Percentiles rank a stretch among this genome's conserved stretches.
Evolutionary conservation across 2,888 invertebrate genomes (phyloP).

Genomic region (Apotomis turbidana): DNA sequence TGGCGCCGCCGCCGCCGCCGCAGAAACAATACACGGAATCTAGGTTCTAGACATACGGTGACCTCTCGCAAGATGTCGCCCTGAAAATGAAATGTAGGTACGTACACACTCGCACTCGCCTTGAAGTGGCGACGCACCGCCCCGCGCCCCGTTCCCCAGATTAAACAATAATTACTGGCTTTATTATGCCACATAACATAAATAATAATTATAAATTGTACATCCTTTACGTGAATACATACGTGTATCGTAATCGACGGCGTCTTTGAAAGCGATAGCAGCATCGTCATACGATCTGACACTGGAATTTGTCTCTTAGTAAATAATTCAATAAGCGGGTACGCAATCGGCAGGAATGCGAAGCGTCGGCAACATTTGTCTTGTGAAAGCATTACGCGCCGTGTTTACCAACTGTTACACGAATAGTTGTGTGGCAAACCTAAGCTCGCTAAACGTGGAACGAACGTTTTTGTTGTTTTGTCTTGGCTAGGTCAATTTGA

Average conservation of each 20-base stretch:
- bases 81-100: slow-evolving; percentile 41
- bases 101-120: slow-evolving; percentile 26
- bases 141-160: slow-evolving; percentile 1
- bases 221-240: slow-evolving; percentile 17
- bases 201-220: slow-evolving; percentile 32
- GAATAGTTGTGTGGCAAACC: slow-evolving; percentile 49
- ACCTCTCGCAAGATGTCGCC: slow-evolving; percentile 43
- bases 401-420: slow-evolving; percentile 37
- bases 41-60: slow-evolving; percentile 57
- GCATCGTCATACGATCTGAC: slow-evolving; percentile 61
- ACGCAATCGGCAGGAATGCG: slow-evolving; percentile 63
- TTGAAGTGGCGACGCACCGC: slow-evolving; percentile 25
- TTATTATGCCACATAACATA: slow-evolving; percentile 25
- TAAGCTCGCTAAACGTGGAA: slow-evolving; percentile 42
- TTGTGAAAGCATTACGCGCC: slow-evolving; percentile 33
- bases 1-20: slow-evolving; percentile 69
- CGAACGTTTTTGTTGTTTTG: not conserved
- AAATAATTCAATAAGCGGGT: slow-evolving; percentile 62
- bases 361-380: slow-evolving; percentile 58
- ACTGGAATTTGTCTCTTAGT: slow-evolving; percentile 65
- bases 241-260: slow-evolving; percentile 26
- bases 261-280: slow-evolving; percentile 58
- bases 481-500: not conserved
- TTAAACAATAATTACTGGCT: slow-evolving; percentile 32
- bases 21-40: slow-evolving; percentile 66